Conservation (phyloP, 1,140 invertebrate genomes). For the Vanessa atalanta region DNA sequence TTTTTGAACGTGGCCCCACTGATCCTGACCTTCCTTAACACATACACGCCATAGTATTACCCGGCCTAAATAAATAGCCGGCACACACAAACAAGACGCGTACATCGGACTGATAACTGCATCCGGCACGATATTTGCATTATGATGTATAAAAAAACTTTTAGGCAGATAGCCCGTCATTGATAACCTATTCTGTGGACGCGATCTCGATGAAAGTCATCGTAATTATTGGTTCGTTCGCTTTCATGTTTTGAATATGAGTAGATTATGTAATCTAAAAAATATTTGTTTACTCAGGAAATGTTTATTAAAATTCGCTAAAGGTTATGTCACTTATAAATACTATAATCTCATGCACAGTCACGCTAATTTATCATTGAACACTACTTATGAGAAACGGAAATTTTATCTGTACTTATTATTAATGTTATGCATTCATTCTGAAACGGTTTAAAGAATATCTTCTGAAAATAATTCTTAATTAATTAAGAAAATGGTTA, state of each 20-base stretch:
- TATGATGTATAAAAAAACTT: constrained; percentile 47
- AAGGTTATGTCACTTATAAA: background rate
- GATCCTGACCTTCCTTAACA: constrained; percentile 71
- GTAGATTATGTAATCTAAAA: constrained; percentile 27
- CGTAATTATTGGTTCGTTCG: constrained; percentile 46
- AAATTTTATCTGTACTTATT: too few species aligned
- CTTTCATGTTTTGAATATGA: constrained; percentile 27
- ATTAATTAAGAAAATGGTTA: too few species aligned
- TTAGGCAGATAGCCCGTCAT: constrained; percentile 55
- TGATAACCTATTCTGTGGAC: constrained; percentile 33
- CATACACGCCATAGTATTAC: constrained; percentile 41
- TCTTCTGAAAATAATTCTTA: too few species aligned
- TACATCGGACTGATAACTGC: constrained; percentile 55
- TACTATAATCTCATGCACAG: background rate
- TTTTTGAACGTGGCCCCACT: constrained; percentile 25
- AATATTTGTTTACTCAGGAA: constrained; percentile 14
- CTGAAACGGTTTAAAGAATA: too few species aligned
- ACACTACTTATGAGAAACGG: too few species aligned
- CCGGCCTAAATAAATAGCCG: constrained; percentile 57
- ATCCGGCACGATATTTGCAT: constrained; percentile 66
- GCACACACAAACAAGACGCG: constrained; percentile 41
- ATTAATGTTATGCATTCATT: too few species aligned
- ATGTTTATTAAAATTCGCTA: constrained; percentile 4
- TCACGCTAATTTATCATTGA: background rate
- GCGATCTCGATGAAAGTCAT: constrained; percentile 53